phyloP scores from a whole-genome alignment of 2,888 invertebrate species.

The Octodonta nipae region DNA sequence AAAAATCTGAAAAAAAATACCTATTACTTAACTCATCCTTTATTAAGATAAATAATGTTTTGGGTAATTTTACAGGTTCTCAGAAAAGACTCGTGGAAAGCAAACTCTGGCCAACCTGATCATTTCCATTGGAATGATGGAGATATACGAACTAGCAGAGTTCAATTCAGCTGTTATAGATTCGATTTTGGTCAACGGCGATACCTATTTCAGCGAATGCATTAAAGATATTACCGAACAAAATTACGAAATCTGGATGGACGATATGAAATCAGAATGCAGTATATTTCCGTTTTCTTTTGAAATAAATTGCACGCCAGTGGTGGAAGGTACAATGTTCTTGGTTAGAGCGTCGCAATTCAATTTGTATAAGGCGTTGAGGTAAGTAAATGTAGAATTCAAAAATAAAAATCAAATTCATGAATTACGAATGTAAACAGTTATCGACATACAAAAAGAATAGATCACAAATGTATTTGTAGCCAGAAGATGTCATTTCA shows the following conservation, averaged over 20 bases:
- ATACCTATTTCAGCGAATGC: slow-evolving; percentile 43
- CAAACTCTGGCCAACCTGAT: slow-evolving; percentile 47
- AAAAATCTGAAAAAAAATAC: too few relatives aligned
- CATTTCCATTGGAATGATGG: slow-evolving; percentile 39
- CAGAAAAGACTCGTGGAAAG: slow-evolving; percentile 42
- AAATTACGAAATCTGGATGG: slow-evolving; percentile 45
- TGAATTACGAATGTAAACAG: too few relatives aligned
- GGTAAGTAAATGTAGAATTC: slow-evolving; percentile 16
- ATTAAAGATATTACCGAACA: slow-evolving; percentile 34
- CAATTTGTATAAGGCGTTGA: slow-evolving; percentile 49
- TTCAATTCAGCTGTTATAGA: slow-evolving; percentile 52
- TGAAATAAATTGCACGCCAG: slow-evolving; percentile 41
- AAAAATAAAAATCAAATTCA: neutral
- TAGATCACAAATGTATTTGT: too few relatives aligned
- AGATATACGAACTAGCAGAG: slow-evolving; percentile 45
- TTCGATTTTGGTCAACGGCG: slow-evolving; percentile 46
- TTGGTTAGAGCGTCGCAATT: slow-evolving; percentile 42
- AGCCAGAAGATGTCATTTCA: too few relatives aligned
- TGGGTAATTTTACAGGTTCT: slow-evolving; percentile 32
- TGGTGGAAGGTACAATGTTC: slow-evolving; percentile 50
- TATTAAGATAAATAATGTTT: neutral
- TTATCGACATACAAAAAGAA: too few relatives aligned
- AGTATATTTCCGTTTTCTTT: slow-evolving; percentile 46
- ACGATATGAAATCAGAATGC: slow-evolving; percentile 43
- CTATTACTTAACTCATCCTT: neutral